Evolutionary conservation across 2,113 vertebrate genomes (phyloP).

Genomic region (Mobula birostris): DNA sequence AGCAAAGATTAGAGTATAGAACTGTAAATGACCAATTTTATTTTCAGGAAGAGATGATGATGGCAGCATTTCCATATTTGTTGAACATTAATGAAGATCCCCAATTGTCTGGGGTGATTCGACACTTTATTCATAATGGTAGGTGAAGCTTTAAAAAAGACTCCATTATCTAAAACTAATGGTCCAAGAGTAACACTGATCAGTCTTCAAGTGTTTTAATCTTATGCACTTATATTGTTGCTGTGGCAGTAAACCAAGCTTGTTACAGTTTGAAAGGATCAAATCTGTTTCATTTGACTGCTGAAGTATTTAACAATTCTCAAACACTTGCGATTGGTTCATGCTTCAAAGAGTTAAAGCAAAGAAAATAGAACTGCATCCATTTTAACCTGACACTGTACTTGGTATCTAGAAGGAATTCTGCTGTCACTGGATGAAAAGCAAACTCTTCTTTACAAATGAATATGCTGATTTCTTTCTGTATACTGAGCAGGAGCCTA

Average conservation of each 20-base stretch:
- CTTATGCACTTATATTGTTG: constrained; percentile 19
- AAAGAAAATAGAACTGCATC: background rate
- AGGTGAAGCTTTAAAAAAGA: background rate
- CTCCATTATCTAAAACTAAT: constrained; percentile 7
- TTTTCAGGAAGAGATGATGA: constrained; percentile 30
- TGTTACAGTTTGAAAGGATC: background rate
- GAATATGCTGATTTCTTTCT: constrained; percentile 22
- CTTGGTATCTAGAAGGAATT: background rate
- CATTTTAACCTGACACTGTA: background rate
- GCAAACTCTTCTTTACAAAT: background rate
- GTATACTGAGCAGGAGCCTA: background rate
- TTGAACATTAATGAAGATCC: constrained; percentile 25
- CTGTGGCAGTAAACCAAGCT: background rate
- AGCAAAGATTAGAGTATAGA: background rate
- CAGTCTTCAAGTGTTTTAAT: constrained; percentile 27
- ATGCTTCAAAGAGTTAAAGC: constrained; percentile 5
- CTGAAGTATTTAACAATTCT: background rate
- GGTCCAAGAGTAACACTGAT: constrained; percentile 7
- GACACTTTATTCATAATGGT: constrained; percentile 20
- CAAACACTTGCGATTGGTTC: background rate
- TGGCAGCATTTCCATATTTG: constrained; percentile 24
- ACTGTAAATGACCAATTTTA: background rate
- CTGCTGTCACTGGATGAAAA: background rate
- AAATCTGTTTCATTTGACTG: background rate
- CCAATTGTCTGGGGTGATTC: constrained; percentile 4